Base-by-base conservation (phyloP, 92 coral and sea anemone genomes). In the Porites evermanni region DNA sequence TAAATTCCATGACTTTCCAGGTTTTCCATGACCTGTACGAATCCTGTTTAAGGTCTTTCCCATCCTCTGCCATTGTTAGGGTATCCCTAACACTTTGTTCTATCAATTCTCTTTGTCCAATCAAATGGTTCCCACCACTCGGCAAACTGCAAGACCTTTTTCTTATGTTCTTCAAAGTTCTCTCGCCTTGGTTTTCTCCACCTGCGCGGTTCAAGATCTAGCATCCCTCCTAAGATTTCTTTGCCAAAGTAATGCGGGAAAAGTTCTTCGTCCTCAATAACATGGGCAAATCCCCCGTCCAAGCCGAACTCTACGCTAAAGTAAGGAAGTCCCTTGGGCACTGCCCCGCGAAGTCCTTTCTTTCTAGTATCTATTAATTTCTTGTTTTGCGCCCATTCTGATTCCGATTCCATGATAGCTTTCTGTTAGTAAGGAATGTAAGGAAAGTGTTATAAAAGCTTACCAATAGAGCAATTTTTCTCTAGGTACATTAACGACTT, bases 111-210 rank as follows among this genome's bases (percentile, higher is more conserved):
- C 78, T 76, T 91, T 8, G 99, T 97, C 99, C 99, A 97, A 86
- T 97, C 99, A 67, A 72, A 97, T 21, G 99, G 99, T 77, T 95
- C 95, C 99, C 99, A 97, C 94, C 97, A 97, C 8, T 97, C 99
- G 6, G 95, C 97, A 79, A 97, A 97, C 85, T 84, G 93, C 44
- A 97, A 82, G 0, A 97, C 99, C 87, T 97, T 97, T 80, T 91
- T 97, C 88, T 97, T 97, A 77, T 97, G 99, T 56, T 90, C 93
- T 67, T 97, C 97, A 74, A 97, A 97, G 86, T 92, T 97, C 75
- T 97, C 97, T 52, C 88, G 89, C 61, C 93, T 92, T 38, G 99
- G 99, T 78, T 95, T 97, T 68, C 94, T 92, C 99, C 99, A 97
- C 17, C 94, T 82, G 29, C 79, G 89, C 11, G 99, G 99, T 71